Conservation (phyloP, 2,888 invertebrate genomes). For the Prostheceraeus crozeri region DNA sequence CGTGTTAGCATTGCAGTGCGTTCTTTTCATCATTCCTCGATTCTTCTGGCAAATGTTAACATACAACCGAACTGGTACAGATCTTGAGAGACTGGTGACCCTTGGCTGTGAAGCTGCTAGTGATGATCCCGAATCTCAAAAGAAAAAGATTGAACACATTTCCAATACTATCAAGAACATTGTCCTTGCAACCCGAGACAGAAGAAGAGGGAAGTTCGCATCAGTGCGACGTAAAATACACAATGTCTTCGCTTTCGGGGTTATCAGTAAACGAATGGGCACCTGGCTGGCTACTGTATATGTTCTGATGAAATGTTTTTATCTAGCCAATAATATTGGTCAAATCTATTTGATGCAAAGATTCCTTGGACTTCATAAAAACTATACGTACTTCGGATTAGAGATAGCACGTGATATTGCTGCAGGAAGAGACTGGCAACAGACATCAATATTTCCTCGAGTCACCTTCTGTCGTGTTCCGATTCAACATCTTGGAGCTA, state of each 20-base stretch:
- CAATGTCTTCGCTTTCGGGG: slow-evolving; percentile 12
- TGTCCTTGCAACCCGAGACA: slow-evolving; percentile 15
- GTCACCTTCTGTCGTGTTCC: slow-evolving; percentile 29
- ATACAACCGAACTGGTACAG: slow-evolving; percentile 37
- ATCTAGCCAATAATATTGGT: slow-evolving; percentile 36
- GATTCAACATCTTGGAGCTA: slow-evolving; percentile 26
- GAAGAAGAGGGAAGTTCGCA: slow-evolving; percentile 11
- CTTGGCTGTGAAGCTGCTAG: slow-evolving; percentile 14
- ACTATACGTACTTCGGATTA: slow-evolving; percentile 2
- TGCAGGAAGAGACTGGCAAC: slow-evolving; percentile 25
- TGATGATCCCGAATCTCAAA: neutral
- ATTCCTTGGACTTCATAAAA: slow-evolving; percentile 36
- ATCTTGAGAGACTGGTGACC: slow-evolving; percentile 33
- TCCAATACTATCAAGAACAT: slow-evolving; percentile 18
- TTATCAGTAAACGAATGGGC: slow-evolving; percentile 37
- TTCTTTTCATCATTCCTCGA: slow-evolving; percentile 36
- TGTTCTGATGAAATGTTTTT: slow-evolving; percentile 37
- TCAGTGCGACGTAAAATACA: slow-evolving; percentile 6
- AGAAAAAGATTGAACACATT: slow-evolving; percentile 5
- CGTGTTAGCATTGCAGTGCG: slow-evolving; percentile 34
- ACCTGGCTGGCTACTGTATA: slow-evolving; percentile 38
- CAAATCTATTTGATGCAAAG: slow-evolving; percentile 39
- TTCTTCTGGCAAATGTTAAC: slow-evolving; percentile 36
- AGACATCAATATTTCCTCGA: slow-evolving; percentile 34
- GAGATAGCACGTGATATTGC: slow-evolving; percentile 5